Evolutionary conservation across 2,113 vertebrate genomes (phyloP).

Genomic region (Dinomys branickii): DNA sequence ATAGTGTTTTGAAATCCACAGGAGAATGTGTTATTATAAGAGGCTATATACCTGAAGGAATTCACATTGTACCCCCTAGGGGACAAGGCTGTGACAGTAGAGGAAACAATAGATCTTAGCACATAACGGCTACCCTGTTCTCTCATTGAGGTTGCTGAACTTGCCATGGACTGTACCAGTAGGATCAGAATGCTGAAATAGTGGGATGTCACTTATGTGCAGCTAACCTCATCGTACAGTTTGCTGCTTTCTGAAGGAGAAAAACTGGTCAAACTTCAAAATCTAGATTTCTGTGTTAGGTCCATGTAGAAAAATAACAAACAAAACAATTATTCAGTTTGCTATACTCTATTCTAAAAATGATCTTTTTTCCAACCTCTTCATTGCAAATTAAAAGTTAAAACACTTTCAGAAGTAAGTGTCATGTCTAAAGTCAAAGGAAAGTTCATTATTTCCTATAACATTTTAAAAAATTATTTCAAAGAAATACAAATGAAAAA

Average conservation of each 20-base stretch:
- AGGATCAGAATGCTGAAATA: background rate
- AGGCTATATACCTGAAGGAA: background rate
- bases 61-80: too few species aligned
- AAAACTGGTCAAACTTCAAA: background rate
- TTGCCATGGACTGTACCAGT: background rate
- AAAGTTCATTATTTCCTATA: background rate
- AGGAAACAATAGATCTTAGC: background rate
- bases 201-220: background rate
- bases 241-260: background rate
- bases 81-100: background rate
- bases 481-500: too few species aligned
- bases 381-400: background rate
- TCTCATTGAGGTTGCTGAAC: background rate
- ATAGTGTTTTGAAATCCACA: constrained; percentile 36
- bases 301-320: background rate
- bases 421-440: background rate
- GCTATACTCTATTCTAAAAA: background rate
- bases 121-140: background rate
- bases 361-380: background rate
- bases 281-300: constrained; percentile 13
- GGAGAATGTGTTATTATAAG: background rate
- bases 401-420: background rate
- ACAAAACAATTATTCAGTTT: background rate
- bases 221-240: background rate
- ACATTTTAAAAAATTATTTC: too few species aligned